Conservation (phyloP, 2,888 invertebrate genomes). For the Cephus spinipes region DNA sequence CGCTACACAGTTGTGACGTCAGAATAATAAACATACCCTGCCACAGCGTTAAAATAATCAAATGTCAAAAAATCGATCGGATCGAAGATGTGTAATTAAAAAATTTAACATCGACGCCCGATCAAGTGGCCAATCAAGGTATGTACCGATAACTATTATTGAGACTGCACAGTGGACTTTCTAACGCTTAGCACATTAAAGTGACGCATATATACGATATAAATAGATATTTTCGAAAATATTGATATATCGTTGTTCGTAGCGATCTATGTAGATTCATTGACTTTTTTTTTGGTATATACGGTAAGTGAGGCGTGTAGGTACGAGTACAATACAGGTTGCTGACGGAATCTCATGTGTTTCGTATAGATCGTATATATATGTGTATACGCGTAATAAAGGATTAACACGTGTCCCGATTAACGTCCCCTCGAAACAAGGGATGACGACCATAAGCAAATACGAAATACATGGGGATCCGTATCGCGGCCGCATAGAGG, state of each 20-base stretch:
- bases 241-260: conserved; percentile 21
- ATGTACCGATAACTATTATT: neutral
- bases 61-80: too few species aligned
- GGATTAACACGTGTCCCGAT: too few species aligned
- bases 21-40: too few species aligned
- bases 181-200: neutral
- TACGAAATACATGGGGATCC: conserved; percentile 39
- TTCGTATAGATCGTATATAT: conserved; percentile 14
- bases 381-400: conserved; percentile 13
- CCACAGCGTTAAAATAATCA: too few species aligned
- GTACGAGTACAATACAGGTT: conserved; percentile 45
- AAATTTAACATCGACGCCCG: neutral
- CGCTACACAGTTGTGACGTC: too few species aligned
- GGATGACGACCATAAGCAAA: neutral
- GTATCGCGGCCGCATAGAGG: conserved; percentile 47
- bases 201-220: neutral
- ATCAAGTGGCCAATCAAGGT: neutral
- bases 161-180: neutral
- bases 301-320: conserved; percentile 48
- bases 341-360: conserved; percentile 32
- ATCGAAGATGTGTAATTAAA: neutral
- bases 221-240: neutral
- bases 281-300: conserved; percentile 14
- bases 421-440: too few species aligned
- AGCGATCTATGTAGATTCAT: conserved; percentile 24